These are phyloP conservation scores for Triplophysa bombifrons DNA, from an alignment of 2,797 vertebrate species.

Conservation along the genomic window DNA sequence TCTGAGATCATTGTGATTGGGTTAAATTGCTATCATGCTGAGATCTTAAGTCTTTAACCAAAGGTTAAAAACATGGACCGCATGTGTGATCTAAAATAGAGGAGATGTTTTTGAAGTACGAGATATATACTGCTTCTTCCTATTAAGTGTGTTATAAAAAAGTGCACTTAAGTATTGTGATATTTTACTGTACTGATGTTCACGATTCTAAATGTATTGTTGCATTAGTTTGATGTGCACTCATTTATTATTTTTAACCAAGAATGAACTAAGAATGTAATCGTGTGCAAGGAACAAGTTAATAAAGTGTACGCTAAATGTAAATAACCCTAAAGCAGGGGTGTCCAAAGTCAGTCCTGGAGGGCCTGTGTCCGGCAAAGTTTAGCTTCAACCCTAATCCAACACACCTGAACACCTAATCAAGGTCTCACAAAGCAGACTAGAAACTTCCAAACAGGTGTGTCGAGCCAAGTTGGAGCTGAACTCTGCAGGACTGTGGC, in stretches of 20 bases:
- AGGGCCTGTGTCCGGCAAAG: too few species aligned
- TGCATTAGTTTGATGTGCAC: background rate
- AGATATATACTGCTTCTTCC: background rate
- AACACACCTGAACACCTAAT: too few species aligned
- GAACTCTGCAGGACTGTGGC: too few species aligned
- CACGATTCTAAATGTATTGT: background rate
- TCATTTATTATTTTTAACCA: background rate
- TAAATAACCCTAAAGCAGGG: background rate
- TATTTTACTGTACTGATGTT: background rate
- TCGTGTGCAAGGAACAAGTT: too few species aligned
- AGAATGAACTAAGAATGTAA: background rate
- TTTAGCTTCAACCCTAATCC: too few species aligned
- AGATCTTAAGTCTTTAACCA: conserved; percentile 22
- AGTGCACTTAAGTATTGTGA: background rate
- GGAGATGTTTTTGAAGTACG: background rate
- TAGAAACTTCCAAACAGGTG: too few species aligned
- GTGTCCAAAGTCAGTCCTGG: too few species aligned
- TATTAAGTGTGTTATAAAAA: too few species aligned
- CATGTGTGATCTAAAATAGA: conserved; percentile 12
- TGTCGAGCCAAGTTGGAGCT: too few species aligned
- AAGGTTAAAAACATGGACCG: conserved; percentile 6
- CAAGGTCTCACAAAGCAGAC: too few species aligned
- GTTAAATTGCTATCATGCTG: conserved; percentile 38
- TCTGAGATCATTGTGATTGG: conserved; percentile 41
- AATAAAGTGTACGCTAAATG: background rate